A percentile compares a stretch with the other conserved stretches of the same genome.
phyloP scores from a whole-genome alignment of 2,797 vertebrate genomes.

The Hydrophis major region DNA sequence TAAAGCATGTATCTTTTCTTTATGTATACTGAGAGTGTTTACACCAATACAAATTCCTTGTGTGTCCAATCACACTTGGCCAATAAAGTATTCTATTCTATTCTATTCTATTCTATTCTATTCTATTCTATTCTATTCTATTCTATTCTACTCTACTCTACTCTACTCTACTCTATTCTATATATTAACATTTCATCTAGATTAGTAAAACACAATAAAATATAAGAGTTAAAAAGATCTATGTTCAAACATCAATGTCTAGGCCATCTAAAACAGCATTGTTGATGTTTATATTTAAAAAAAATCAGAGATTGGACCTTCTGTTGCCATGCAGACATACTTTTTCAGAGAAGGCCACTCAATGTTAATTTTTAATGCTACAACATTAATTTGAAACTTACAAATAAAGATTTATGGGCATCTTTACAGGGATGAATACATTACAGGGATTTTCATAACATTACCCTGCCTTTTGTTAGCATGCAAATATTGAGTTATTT shows the following conservation, averaged over 20 bases:
- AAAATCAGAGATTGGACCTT: neutral
- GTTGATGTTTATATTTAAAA: neutral
- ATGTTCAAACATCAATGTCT: neutral
- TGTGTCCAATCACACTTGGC: too few relatives aligned
- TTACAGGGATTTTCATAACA: neutral
- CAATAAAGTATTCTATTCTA: too few relatives aligned
- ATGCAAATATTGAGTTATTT: neutral
- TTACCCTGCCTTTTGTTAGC: rapidly evolving
- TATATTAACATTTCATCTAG: neutral
- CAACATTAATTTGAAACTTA: constrained; percentile 17
- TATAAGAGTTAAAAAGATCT: neutral
- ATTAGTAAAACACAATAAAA: neutral
- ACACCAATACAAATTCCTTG: too few relatives aligned
- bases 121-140: too few relatives aligned
- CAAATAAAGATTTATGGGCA: constrained; percentile 30
- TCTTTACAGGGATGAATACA: constrained; percentile 9
- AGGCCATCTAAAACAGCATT: neutral
- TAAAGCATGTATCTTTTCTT: too few relatives aligned
- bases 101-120: too few relatives aligned
- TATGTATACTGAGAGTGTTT: too few relatives aligned
- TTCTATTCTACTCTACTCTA: too few relatives aligned
- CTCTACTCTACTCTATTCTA: too few relatives aligned
- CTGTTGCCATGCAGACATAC: neutral
- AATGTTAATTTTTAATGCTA: neutral
- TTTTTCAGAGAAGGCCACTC: neutral